Evolutionary conservation across 2,113 vertebrate genomes (phyloP).

Genomic region (Formicarius rufipectus): DNA sequence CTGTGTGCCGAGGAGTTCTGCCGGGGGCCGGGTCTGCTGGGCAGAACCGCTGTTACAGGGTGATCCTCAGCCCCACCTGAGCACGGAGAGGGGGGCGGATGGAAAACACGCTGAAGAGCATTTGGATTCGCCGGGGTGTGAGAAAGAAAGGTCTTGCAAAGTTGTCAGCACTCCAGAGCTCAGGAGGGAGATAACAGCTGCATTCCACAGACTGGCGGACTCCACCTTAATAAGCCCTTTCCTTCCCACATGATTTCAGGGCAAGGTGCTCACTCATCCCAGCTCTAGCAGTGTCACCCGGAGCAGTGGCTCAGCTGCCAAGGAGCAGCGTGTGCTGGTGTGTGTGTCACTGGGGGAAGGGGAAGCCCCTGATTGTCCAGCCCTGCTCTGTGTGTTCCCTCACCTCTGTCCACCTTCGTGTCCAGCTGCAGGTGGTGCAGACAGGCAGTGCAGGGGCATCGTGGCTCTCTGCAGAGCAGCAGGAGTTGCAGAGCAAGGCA

Average conservation of each 20-base stretch:
- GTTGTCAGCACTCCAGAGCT: not conserved
- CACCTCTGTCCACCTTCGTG: not conserved
- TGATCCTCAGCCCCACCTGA: not conserved
- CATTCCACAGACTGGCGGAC: conserved; percentile 3
- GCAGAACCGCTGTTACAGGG: not conserved
- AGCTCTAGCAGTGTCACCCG: not conserved
- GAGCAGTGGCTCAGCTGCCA: not conserved
- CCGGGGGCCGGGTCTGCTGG: not conserved
- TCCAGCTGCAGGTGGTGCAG: not conserved
- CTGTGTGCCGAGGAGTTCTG: not conserved
- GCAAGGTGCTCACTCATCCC: not conserved
- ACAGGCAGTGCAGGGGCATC: not conserved
- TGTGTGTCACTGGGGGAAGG: not conserved
- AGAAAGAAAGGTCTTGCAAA: not conserved
- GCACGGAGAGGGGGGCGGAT: not conserved
- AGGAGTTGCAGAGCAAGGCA: not conserved
- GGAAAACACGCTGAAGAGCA: not conserved
- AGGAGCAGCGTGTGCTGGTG: not conserved
- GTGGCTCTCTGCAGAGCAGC: not conserved
- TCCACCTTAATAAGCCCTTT: not conserved
- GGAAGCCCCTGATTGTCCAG: not conserved
- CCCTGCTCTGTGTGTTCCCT: not conserved
- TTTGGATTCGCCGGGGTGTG: not conserved
- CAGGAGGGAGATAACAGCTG: conserved; percentile 7
- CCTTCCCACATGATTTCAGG: not conserved